Evolutionary conservation across 1,140 invertebrate genomes (phyloP), one percentile per base, ranked within the genome.

Genomic region (Megathymus violae): DNA sequence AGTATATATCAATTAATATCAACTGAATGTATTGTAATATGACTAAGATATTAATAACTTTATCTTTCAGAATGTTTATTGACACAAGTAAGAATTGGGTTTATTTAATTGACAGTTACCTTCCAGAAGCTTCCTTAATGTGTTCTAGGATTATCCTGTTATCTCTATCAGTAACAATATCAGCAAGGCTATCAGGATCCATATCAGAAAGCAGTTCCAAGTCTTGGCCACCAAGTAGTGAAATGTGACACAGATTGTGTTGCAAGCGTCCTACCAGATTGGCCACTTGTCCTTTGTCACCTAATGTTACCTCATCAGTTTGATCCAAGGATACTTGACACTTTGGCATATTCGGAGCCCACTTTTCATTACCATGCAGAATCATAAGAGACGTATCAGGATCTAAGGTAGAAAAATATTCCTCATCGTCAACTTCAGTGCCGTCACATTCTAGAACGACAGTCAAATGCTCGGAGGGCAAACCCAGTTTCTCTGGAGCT

Each of bases 341-440:
- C 62, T 85, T 89, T 2, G 91, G 91, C 80, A 89, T 86, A 67
- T 91, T 90, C 3, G 88, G 89, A 38, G 93, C 89, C 96, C 96
- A 96, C 74, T 95, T 95, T 82, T 97, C 94, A 64, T 94, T 93
- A 11, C 93, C 93, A 47, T 94, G 93, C 15, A 97, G 92, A 4
- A 96, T 92, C 94, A 97, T 97, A 65, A 97, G 91, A 76, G 93
- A 94, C 4, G 96, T 96, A 74, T 97, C 96, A 62, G 93, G 94
- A 74, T 97, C 96, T 48, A 97, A 89, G 0, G 96, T 97, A 27
- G 94, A 94, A 83, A 97, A 97, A 85, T 97, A 97, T 79, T 97
- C 96, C 82, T 97, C 96, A 76, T 97, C 96, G 70, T 97, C 96
- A 27, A 97, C 95, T 92, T 97, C 96, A 0, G 96, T 97, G 13